These are phyloP conservation scores for Myzus persicae DNA, from an alignment of 1,140 invertebrate species.

Conservation along the genomic window DNA sequence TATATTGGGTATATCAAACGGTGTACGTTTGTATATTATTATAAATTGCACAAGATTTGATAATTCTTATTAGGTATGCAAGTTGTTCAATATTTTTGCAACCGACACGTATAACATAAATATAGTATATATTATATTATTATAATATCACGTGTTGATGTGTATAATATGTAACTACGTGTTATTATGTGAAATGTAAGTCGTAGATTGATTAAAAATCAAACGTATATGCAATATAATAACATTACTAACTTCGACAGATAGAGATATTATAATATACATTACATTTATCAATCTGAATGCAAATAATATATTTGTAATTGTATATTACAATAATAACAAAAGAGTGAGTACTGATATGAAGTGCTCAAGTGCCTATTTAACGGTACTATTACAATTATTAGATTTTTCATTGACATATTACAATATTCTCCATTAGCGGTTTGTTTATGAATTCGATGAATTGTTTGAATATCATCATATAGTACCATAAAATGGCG, in stretches of 20 bases:
- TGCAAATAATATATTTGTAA: background rate
- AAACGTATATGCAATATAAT: background rate
- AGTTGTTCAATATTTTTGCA: background rate
- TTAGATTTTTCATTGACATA: background rate
- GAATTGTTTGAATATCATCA: background rate
- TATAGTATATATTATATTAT: too few species aligned
- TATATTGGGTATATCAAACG: background rate
- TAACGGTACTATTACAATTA: background rate
- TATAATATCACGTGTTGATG: background rate
- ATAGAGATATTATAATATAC: background rate
- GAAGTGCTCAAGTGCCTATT: background rate
- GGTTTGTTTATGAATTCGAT: background rate
- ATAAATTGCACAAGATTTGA: background rate
- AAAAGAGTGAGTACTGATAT: background rate
- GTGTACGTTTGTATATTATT: background rate
- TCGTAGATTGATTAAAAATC: background rate
- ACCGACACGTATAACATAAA: too few species aligned
- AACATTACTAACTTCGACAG: background rate
- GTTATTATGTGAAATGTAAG: background rate
- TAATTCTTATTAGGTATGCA: background rate
- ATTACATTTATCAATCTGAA: background rate
- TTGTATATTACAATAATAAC: background rate
- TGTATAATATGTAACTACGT: background rate
- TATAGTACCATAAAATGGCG: background rate
- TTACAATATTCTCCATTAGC: background rate